Evolutionary conservation across 2,797 vertebrate genomes (phyloP).

Genomic region (Macrochelys suwanniensis): DNA sequence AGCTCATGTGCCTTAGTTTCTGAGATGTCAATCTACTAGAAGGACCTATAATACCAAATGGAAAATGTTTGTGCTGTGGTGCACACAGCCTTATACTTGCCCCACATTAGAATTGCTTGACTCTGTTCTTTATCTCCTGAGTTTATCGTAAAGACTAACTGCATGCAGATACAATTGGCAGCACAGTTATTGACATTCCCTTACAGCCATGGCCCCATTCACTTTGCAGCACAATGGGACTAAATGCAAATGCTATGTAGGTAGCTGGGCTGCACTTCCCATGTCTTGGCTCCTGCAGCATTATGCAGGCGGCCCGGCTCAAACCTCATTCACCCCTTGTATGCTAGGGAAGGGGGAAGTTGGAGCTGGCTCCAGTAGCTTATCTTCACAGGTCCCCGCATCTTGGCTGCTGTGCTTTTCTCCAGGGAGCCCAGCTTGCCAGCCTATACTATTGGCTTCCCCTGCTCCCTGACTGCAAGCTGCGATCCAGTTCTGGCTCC

Average conservation of each 20-base stretch:
- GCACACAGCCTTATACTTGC: neutral
- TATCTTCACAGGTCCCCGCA: rapidly evolving
- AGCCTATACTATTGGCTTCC: rapidly evolving
- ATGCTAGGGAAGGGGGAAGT: rapidly evolving
- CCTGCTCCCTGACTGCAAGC: neutral
- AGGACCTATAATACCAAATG: neutral
- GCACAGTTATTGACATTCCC: neutral
- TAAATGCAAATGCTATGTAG: rapidly evolving
- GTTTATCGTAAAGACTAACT: neutral
- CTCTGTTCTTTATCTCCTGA: neutral
- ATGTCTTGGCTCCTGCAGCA: rapidly evolving
- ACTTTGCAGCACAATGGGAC: rapidly evolving
- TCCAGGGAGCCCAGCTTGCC: rapidly evolving
- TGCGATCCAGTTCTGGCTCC: rapidly evolving
- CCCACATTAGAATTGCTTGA: neutral
- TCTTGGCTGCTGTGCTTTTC: neutral
- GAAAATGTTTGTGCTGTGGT: neutral
- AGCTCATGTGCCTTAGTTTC: neutral
- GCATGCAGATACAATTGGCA: neutral
- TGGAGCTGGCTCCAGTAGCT: rapidly evolving
- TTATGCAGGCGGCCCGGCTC: rapidly evolving
- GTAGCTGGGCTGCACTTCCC: neutral
- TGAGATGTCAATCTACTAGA: too few relatives aligned
- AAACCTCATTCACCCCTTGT: rapidly evolving
- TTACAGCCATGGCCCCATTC: neutral